A percentile compares a stretch with the other conserved stretches of the same genome.
Conservation (phyloP, 2,113 vertebrate genomes). For the Scomber japonicus region DNA sequence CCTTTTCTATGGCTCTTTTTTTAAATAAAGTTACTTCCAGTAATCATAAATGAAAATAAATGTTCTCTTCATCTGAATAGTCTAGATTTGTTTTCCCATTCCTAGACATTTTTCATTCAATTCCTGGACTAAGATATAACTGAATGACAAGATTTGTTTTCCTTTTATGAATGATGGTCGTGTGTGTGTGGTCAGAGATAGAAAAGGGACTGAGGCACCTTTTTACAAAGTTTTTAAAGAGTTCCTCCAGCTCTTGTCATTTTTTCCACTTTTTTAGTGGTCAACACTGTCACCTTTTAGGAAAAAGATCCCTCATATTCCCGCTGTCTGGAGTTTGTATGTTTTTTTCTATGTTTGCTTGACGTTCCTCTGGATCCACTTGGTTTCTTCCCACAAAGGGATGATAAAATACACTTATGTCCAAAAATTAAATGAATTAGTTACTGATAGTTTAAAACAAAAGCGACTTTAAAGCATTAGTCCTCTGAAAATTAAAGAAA, state of each 20-base stretch:
- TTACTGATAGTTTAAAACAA: background rate
- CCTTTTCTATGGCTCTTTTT: slow-evolving; percentile 1
- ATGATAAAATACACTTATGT: too few relatives aligned
- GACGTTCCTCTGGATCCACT: background rate
- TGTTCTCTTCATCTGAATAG: background rate
- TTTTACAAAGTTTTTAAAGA: background rate
- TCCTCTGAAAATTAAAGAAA: slow-evolving; percentile 9
- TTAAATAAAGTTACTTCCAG: too few relatives aligned
- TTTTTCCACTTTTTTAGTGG: background rate
- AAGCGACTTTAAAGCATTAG: background rate
- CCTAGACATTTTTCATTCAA: too few relatives aligned
- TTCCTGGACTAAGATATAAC: too few relatives aligned
- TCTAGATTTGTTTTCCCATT: too few relatives aligned
- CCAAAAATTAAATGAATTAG: too few relatives aligned
- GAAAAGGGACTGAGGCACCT: background rate
- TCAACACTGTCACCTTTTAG: too few relatives aligned
- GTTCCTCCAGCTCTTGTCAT: background rate
- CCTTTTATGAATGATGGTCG: background rate
- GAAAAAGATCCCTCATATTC: background rate
- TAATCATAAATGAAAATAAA: background rate
- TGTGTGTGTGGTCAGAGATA: background rate
- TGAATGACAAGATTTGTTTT: too few relatives aligned
- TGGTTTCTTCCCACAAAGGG: background rate
- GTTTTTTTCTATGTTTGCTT: background rate
- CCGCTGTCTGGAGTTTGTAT: background rate